These are phyloP conservation scores for Pomatostomus ruficeps DNA, from an alignment of 2,113 vertebrate species.

Conservation along the genomic window DNA sequence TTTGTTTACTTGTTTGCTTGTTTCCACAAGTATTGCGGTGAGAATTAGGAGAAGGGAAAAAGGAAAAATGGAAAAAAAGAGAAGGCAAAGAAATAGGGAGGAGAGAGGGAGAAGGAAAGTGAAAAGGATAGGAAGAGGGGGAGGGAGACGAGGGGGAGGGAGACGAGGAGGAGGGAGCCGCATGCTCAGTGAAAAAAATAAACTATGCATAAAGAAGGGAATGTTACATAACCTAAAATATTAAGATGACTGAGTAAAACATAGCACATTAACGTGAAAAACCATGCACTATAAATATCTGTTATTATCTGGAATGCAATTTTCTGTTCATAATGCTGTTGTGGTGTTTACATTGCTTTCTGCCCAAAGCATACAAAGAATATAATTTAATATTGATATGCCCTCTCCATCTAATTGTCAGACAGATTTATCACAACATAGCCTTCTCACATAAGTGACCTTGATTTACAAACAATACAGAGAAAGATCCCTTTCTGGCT, in stretches of 20 bases:
- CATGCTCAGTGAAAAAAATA: background rate
- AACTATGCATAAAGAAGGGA: background rate
- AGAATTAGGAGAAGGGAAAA: background rate
- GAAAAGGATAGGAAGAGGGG: background rate
- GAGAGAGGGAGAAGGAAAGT: background rate
- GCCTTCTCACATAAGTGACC: constrained; percentile 35
- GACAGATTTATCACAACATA: constrained; percentile 29
- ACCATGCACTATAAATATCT: background rate
- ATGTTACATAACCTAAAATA: constrained; percentile 48
- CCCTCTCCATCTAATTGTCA: constrained; percentile 33
- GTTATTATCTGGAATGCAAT: background rate
- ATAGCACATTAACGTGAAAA: background rate
- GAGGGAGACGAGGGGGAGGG: background rate
- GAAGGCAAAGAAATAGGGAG: background rate
- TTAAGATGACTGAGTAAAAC: constrained; percentile 6
- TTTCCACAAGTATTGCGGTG: background rate
- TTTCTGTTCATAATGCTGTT: constrained; percentile 14
- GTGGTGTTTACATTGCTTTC: constrained; percentile 26
- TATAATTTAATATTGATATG: constrained; percentile 24
- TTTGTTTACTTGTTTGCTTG: background rate
- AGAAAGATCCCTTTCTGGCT: background rate
- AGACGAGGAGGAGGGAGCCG: background rate
- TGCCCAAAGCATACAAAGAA: background rate
- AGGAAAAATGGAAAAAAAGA: background rate
- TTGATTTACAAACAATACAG: constrained; percentile 24